These are phyloP conservation scores for Eulemur rubriventer DNA, from an alignment of 2,797 vertebrate species.

Conservation along the genomic window DNA sequence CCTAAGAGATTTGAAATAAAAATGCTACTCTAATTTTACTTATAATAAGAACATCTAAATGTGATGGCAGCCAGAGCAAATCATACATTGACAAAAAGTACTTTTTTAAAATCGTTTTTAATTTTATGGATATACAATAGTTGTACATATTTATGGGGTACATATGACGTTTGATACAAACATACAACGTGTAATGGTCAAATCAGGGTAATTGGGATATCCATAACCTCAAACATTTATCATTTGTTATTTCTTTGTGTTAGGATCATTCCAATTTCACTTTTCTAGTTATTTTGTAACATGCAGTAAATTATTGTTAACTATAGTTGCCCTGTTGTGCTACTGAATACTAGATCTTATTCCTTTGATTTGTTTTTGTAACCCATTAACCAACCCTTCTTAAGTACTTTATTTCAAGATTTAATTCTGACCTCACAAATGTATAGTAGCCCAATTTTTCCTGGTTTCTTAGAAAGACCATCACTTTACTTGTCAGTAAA, in stretches of 20 bases:
- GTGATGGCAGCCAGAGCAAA: background rate
- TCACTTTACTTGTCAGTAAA: constrained; percentile 20
- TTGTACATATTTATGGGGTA: background rate
- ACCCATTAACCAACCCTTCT: background rate
- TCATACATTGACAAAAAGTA: background rate
- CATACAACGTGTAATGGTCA: background rate
- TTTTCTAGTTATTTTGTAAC: background rate
- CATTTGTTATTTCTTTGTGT: background rate
- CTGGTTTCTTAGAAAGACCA: background rate
- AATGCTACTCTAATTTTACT: background rate
- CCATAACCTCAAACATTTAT: background rate
- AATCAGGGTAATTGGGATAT: background rate
- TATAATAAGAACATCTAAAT: background rate
- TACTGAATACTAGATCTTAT: background rate
- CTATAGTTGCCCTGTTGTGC: background rate
- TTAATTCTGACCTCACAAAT: constrained; percentile 27
- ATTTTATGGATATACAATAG: background rate
- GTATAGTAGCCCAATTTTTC: background rate
- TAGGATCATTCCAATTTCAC: background rate
- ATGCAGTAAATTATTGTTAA: background rate
- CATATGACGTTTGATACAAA: background rate
- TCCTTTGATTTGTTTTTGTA: background rate
- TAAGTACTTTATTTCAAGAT: background rate
- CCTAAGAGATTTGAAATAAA: background rate
- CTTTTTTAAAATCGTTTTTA: background rate